Conservation (phyloP, 1,140 invertebrate species). For the Musca domestica region DNA sequence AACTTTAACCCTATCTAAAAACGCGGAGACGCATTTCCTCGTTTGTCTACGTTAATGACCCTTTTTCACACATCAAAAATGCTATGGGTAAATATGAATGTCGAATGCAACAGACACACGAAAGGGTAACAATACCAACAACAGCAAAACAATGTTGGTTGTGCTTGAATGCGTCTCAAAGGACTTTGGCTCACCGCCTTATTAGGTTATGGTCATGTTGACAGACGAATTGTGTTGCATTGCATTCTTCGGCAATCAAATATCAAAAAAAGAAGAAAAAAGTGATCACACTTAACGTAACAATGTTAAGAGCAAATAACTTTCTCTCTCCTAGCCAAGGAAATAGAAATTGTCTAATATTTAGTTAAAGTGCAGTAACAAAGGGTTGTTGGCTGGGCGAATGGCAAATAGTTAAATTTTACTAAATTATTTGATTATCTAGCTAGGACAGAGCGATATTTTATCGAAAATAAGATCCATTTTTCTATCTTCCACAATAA, state of each 20-base stretch:
- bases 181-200: slow-evolving; percentile 21
- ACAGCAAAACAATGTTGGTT: not conserved
- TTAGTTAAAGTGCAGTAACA: too few species aligned
- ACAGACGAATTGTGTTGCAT: not conserved
- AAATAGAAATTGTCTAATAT: too few species aligned
- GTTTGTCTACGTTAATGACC: slow-evolving; percentile 2
- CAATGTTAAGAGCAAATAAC: slow-evolving; percentile 13
- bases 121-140: not conserved
- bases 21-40: not conserved
- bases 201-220: slow-evolving; percentile 9
- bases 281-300: slow-evolving; percentile 10
- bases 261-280: not conserved
- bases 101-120: not conserved
- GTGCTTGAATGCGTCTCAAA: not conserved
- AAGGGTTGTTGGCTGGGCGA: too few species aligned
- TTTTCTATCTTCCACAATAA: too few species aligned
- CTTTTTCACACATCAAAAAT: slow-evolving; percentile 12
- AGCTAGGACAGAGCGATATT: too few species aligned
- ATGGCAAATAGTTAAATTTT: too few species aligned
- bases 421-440: too few species aligned
- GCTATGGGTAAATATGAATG: not conserved
- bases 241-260: not conserved
- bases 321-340: slow-evolving; percentile 3
- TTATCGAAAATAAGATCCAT: too few species aligned
- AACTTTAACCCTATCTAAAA: too few species aligned